phyloP scores from a whole-genome alignment of 2,113 vertebrate genomes.

The Sander lucioperca region DNA sequence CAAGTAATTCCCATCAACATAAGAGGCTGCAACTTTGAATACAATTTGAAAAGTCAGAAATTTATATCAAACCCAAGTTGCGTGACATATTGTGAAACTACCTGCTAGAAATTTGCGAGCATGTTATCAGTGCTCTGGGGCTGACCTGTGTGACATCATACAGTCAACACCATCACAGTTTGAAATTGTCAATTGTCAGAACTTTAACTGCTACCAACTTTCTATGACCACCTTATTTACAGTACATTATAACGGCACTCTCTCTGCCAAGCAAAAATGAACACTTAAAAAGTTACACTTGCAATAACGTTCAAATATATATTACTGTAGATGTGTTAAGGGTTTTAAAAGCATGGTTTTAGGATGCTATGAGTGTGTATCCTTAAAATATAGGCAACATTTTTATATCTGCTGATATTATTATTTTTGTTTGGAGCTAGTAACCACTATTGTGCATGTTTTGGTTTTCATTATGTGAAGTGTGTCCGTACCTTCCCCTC shows the following conservation, averaged over 20 bases:
- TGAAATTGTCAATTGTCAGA: neutral
- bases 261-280: neutral
- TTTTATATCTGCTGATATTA: neutral
- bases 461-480: constrained; percentile 9
- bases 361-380: neutral
- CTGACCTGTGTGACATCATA: neutral
- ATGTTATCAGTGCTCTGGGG: neutral
- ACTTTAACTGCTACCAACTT: neutral
- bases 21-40: neutral
- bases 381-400: neutral
- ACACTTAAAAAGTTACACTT: neutral
- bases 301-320: neutral
- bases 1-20: neutral
- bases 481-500: constrained; percentile 11
- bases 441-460: neutral
- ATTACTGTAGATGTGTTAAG: neutral
- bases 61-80: too few species aligned
- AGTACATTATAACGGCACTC: neutral
- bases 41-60: neutral
- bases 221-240: neutral
- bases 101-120: too few species aligned
- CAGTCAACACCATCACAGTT: neutral
- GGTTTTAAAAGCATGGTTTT: neutral
- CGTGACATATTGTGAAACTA: neutral
- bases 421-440: neutral